Base-by-base conservation (phyloP, 2,888 invertebrate genomes). In the Anoncus sp. region DNA sequence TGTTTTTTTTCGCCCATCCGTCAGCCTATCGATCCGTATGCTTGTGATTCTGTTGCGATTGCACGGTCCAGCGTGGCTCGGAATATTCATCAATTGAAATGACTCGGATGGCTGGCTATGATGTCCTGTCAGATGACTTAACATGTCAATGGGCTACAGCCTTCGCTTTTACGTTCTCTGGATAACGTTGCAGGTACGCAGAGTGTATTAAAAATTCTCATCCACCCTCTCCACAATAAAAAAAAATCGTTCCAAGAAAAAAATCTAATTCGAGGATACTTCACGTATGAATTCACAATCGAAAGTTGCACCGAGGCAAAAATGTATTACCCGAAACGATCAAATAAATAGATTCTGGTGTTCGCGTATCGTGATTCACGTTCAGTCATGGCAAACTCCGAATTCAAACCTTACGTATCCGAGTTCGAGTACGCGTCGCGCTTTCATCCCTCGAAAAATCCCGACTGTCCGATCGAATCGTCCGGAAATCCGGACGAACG, bases 391-490 rank as follows among this genome's bases (percentile, higher is more conserved):
- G 81, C 71, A 57, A 59, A 72, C 43, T 31, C 77, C 10, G 75
- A 45, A 22, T 77, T 74, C 43, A 40, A 63, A 5, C 81, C 84
- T 16, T 85, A 85, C 65, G 73, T 83, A 71, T 86, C 86, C 60
- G 81, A 84, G 53, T 86, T 86, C 53, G 77, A 80, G 31, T 83
- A 85, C 60, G 55, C 71, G 10, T 83, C 87, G 22, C 66, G 76
- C 14, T 79, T 82, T 49, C 87, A 87, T 75, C 87, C 87, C 10
- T 85, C 86, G 49, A 82, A 77, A 55, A 87, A 87, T 79, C 86
- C 86, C 1, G 73, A 81, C 18, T 86, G 87, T 51, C 60, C 65
- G 1, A 81, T 74, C n/a, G 69, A 66, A 53, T 80, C 71, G 70
- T 31, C 73, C 0, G 65, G 45, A n/a, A 51, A 43, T 20, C 27